Evolutionary conservation across 92 coral and sea anemone genomes (phyloP).

Genomic region (Bergia puertoricense): DNA sequence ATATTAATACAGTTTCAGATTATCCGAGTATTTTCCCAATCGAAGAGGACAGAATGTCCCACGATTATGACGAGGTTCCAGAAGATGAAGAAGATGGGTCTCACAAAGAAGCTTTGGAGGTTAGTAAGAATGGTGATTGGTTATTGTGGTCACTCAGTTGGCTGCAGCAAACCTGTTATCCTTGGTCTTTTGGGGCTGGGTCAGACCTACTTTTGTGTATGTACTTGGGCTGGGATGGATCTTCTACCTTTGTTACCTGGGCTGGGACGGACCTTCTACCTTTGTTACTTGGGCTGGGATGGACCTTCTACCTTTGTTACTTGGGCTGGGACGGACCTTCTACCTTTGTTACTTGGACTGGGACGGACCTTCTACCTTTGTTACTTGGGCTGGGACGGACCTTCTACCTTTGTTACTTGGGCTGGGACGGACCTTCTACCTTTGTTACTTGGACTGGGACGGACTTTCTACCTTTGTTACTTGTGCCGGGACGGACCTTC

Average conservation of each 20-base stretch:
- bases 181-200: neutral
- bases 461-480: too few relatives aligned
- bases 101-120: conserved; percentile 41
- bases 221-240: neutral
- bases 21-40: conserved; percentile 73
- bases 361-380: too few relatives aligned
- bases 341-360: too few relatives aligned
- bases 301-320: too few relatives aligned
- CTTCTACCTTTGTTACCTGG: neutral
- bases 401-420: too few relatives aligned
- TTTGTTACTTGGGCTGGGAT: neutral
- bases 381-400: too few relatives aligned
- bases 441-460: too few relatives aligned
- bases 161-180: neutral
- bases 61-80: conserved; percentile 96
- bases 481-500: too few relatives aligned
- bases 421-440: neutral
- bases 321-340: too few relatives aligned
- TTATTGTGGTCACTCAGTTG: neutral
- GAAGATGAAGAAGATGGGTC: conserved; percentile 77
- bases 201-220: neutral
- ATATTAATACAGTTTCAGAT: conserved; percentile 45
- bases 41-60: conserved; percentile 82
- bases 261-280: neutral
- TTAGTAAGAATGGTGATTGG: neutral